A percentile compares a stretch with the other conserved stretches of the same genome.
Evolutionary conservation across 2,113 vertebrate species (phyloP).

Genomic region (Microcebus jonahi): DNA sequence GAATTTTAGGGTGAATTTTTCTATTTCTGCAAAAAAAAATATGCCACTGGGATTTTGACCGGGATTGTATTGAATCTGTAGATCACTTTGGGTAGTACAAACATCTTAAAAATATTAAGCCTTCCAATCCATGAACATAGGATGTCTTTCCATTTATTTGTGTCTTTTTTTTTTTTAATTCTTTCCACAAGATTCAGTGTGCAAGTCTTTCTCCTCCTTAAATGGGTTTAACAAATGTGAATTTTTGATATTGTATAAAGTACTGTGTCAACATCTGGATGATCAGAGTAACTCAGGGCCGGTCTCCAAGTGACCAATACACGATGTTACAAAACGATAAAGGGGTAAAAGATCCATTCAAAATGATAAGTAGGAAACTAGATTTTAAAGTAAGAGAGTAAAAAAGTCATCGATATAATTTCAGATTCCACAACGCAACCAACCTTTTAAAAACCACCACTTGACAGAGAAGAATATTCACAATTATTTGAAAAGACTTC

Average conservation of each 20-base stretch:
- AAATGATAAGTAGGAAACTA: background rate
- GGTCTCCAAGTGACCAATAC: background rate
- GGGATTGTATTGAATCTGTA: too few species aligned
- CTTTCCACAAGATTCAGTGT: background rate
- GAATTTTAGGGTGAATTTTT: background rate
- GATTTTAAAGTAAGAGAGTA: background rate
- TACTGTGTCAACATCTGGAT: background rate
- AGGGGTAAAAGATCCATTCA: background rate
- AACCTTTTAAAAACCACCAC: background rate
- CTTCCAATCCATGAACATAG: background rate
- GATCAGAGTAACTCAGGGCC: background rate
- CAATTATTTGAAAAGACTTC: background rate
- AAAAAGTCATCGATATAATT: background rate
- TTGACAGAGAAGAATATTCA: background rate
- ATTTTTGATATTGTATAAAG: background rate
- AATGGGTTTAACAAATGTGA: background rate
- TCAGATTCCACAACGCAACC: background rate
- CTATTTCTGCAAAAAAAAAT: background rate
- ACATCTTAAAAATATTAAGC: background rate
- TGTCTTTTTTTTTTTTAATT: background rate
- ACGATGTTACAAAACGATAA: background rate
- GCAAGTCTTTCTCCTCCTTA: background rate
- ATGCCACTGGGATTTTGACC: background rate
- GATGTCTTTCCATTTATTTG: background rate
- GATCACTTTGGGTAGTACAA: background rate